Percentiles rank a stretch among this genome's conserved stretches.
These are phyloP conservation scores for Neostethus bicornis DNA, from an alignment of 2,797 vertebrate species.

Conservation along the genomic window DNA sequence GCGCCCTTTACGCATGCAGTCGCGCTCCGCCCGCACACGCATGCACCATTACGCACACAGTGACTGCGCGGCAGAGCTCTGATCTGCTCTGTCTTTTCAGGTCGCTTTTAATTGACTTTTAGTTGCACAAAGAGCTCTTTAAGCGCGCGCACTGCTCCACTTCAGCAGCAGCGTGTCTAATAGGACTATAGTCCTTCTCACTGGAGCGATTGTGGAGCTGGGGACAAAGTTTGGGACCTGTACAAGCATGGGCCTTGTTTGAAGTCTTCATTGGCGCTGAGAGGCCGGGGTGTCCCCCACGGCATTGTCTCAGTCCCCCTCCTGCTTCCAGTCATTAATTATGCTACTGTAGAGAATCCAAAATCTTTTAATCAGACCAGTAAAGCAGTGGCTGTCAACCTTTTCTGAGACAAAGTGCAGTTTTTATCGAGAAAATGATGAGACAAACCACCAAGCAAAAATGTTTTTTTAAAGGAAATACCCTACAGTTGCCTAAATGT, in stretches of 20 bases:
- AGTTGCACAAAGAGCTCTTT: constrained; percentile 81
- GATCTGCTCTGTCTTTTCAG: constrained; percentile 83
- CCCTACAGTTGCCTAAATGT: too few relatives aligned
- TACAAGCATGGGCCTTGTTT: constrained; percentile 78
- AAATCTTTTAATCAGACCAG: constrained; percentile 23
- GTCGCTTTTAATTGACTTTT: constrained; percentile 86
- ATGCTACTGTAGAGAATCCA: constrained; percentile 45
- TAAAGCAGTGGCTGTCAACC: too few relatives aligned
- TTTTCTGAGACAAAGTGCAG: too few relatives aligned
- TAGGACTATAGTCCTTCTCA: constrained; percentile 77
- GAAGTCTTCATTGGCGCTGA: constrained; percentile 76
- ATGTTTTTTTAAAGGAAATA: too few relatives aligned
- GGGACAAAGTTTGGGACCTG: constrained; percentile 85
- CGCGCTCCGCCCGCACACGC: constrained; percentile 32
- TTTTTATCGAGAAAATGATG: too few relatives aligned
- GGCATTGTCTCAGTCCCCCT: constrained; percentile 56
- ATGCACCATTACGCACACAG: constrained; percentile 23
- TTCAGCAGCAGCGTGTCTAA: constrained; percentile 86
- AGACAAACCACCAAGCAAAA: too few relatives aligned
- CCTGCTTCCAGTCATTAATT: constrained; percentile 52
- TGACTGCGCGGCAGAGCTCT: too few relatives aligned
- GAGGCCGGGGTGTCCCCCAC: constrained; percentile 58
- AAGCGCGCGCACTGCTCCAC: constrained; percentile 80
- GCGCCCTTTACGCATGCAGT: constrained; percentile 60
- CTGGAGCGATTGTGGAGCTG: constrained; percentile 75